These are phyloP conservation scores for Procavia capensis DNA, from an alignment of 2,113 vertebrate species.

Conservation along the genomic window DNA sequence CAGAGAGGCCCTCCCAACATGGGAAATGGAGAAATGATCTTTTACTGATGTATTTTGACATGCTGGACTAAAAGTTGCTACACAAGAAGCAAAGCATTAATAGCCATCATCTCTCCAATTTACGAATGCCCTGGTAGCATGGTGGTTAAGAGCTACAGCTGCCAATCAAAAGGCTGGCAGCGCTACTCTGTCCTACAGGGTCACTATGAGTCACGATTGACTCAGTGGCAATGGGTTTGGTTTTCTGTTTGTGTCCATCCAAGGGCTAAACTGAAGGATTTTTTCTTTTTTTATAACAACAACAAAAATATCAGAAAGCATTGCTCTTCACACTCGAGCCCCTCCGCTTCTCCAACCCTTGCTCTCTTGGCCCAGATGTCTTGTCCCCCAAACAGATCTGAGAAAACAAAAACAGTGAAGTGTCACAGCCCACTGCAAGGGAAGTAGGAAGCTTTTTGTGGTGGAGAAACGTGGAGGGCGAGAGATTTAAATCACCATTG, in stretches of 20 bases:
- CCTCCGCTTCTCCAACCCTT: background rate
- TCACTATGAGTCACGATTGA: too few relatives aligned
- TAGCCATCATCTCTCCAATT: conserved; percentile 62
- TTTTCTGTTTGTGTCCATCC: too few relatives aligned
- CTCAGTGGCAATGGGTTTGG: too few relatives aligned
- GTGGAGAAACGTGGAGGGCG: too few relatives aligned
- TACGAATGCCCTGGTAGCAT: too few relatives aligned
- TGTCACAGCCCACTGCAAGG: background rate
- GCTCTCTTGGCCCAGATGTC: background rate
- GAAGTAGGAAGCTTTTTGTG: background rate
- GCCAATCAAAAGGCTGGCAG: too few relatives aligned
- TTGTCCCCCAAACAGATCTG: background rate
- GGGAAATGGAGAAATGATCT: conserved; percentile 41
- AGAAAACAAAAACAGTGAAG: background rate
- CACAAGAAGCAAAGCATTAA: conserved; percentile 48
- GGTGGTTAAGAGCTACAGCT: too few relatives aligned
- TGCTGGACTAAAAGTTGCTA: conserved; percentile 47
- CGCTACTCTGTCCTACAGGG: too few relatives aligned
- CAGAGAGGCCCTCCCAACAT: background rate
- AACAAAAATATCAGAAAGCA: background rate
- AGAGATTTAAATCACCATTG: background rate
- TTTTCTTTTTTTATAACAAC: too few relatives aligned
- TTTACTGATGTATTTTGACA: conserved; percentile 68
- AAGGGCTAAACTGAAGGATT: conserved; percentile 57
- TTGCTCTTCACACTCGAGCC: background rate